Evolutionary conservation across 2,797 vertebrate genomes (phyloP).

Genomic region (Coluber constrictor): DNA sequence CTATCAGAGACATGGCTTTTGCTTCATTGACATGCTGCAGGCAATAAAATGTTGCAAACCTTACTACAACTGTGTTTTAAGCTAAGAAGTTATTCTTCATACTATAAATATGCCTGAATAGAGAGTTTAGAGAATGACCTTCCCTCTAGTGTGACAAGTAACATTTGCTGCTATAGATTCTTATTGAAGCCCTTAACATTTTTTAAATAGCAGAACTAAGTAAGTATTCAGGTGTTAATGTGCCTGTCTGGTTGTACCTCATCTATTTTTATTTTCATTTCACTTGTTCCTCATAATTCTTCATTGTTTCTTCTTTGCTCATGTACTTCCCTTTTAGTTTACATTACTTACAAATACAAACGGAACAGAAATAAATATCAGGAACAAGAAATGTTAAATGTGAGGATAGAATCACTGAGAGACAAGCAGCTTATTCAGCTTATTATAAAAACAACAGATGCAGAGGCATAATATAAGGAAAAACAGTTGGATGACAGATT

Average conservation of each 20-base stretch:
- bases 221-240: background rate
- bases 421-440: background rate
- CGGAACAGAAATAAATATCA: background rate
- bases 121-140: background rate
- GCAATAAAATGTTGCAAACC: conserved; percentile 25
- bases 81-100: conserved; percentile 20
- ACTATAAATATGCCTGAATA: conserved; percentile 22
- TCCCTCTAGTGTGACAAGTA: fast-evolving
- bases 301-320: background rate
- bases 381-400: background rate
- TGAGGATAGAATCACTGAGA: background rate
- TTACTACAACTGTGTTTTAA: conserved; percentile 21
- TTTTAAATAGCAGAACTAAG: background rate
- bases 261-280: background rate
- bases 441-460: no score
- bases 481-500: no score
- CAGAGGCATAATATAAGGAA: no score
- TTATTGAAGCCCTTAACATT: background rate
- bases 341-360: background rate
- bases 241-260: background rate
- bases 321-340: background rate
- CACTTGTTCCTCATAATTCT: conserved; percentile 1
- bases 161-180: background rate
- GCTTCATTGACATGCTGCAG: conserved; percentile 14
- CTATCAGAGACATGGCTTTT: conserved; percentile 15